Evolutionary conservation across 2,113 vertebrate genomes (phyloP).

Genomic region (Lethenteron reissneri): DNA sequence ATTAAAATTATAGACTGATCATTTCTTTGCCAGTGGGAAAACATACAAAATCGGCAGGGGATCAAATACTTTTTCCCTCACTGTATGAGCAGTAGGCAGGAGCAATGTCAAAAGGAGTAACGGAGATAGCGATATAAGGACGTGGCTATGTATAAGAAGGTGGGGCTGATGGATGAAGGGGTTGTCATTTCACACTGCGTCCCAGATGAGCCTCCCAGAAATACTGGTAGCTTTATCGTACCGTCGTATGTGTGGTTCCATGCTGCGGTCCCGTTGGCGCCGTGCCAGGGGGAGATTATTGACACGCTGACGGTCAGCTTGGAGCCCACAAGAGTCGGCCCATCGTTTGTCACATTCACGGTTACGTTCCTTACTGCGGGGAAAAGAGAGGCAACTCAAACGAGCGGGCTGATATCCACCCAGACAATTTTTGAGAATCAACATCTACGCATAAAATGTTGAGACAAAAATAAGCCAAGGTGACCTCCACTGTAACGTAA

Average conservation of each 20-base stretch:
- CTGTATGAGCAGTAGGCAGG: too few species aligned
- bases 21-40: too few species aligned
- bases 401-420: background rate
- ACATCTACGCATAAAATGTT: background rate
- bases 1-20: too few species aligned
- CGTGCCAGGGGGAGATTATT: background rate
- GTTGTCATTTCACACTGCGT: background rate
- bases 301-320: background rate
- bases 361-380: background rate
- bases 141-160: background rate
- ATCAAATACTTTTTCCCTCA: too few species aligned
- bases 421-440: background rate
- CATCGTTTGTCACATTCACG: slow-evolving; percentile 1
- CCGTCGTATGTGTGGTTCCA: too few species aligned
- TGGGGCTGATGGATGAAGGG: background rate
- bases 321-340: slow-evolving; percentile 1
- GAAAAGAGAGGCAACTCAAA: background rate
- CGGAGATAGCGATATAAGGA: background rate
- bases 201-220: background rate
- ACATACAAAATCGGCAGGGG: too few species aligned
- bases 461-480: background rate
- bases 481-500: background rate
- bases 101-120: too few species aligned
- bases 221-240: too few species aligned
- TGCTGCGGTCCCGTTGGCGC: background rate